A percentile compares a stretch with the other conserved stretches of the same genome.
These are phyloP conservation scores for Smittia sp. DNA, from an alignment of 2,888 invertebrate species.

Conservation along the genomic window DNA sequence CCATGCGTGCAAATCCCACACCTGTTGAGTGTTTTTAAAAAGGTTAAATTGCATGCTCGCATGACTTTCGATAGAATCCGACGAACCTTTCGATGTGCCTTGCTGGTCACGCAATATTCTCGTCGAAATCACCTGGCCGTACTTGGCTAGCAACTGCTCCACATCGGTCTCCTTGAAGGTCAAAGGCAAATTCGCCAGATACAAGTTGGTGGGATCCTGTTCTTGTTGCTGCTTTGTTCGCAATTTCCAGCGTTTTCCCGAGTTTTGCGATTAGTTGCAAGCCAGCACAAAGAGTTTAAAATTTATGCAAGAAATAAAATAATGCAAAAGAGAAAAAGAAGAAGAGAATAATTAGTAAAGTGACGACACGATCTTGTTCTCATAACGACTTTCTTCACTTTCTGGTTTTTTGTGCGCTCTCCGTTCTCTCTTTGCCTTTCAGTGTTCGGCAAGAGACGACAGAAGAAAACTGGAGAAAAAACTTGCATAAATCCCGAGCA, in stretches of 20 bases:
- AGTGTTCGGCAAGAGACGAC: background rate
- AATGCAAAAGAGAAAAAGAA: background rate
- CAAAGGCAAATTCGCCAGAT: slow-evolving; percentile 96
- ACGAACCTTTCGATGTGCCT: slow-evolving; percentile 76
- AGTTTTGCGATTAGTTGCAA: slow-evolving; percentile 40
- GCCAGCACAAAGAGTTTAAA: background rate
- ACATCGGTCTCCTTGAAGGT: slow-evolving; percentile 94
- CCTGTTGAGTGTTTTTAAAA: slow-evolving; percentile 47
- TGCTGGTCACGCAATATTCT: slow-evolving; percentile 89
- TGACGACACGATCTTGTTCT: slow-evolving; percentile 18
- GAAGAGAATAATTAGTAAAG: slow-evolving; percentile 29
- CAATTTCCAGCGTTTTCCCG: slow-evolving; percentile 1
- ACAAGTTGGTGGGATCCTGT: slow-evolving; percentile 98
- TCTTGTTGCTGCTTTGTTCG: slow-evolving; percentile 79
- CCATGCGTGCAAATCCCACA: slow-evolving; percentile 85
- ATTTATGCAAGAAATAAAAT: slow-evolving; percentile 21
- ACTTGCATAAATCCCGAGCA: background rate
- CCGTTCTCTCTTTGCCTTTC: background rate
- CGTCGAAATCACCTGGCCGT: slow-evolving; percentile 94
- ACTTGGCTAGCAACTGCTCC: slow-evolving; percentile 84
- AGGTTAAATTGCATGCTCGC: background rate
- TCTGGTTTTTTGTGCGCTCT: slow-evolving; percentile 36
- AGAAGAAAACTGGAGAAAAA: background rate
- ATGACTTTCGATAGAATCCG: no score
- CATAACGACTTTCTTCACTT: slow-evolving; percentile 40